Evolutionary conservation across 2,888 invertebrate species (phyloP).

Genomic region (Caenorhabditis sp.): DNA sequence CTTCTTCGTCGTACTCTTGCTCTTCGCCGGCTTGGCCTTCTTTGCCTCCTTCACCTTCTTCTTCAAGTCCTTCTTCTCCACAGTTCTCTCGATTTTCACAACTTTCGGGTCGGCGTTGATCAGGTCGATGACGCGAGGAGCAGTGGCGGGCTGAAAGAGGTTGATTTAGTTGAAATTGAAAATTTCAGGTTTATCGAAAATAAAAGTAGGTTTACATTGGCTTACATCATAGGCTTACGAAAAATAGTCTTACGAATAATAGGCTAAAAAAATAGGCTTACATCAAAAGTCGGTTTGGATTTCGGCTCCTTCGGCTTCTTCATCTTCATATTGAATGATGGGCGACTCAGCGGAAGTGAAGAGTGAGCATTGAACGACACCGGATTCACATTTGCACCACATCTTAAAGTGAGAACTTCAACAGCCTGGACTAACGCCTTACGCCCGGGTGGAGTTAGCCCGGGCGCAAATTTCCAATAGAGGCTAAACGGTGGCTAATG

Average conservation of each 20-base stretch:
- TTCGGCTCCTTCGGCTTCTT: conserved; percentile 56
- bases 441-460: too few relatives aligned
- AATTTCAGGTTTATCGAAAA: too few relatives aligned
- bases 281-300: conserved; percentile 43
- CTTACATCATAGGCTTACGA: too few relatives aligned
- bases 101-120: conserved; percentile 35
- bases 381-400: conserved; percentile 30
- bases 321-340: conserved; percentile 57
- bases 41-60: conserved; percentile 26
- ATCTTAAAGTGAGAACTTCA: too few relatives aligned
- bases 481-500: too few relatives aligned
- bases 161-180: too few relatives aligned
- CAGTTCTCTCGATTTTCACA: conserved; percentile 20
- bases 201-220: too few relatives aligned
- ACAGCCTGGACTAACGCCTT: too few relatives aligned
- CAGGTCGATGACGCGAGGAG: conserved; percentile 59
- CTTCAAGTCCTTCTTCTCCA: conserved; percentile 17
- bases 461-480: too few relatives aligned
- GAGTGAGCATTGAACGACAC: conserved; percentile 57
- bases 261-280: conserved; percentile 4
- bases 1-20: conserved; percentile 12
- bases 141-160: conserved; percentile 42
- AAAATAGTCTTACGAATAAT: too few relatives aligned
- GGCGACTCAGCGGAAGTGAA: conserved; percentile 58
- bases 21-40: conserved; percentile 9